phyloP scores from a whole-genome alignment of 2,113 vertebrate species.

The Dipodomys spectabilis region DNA sequence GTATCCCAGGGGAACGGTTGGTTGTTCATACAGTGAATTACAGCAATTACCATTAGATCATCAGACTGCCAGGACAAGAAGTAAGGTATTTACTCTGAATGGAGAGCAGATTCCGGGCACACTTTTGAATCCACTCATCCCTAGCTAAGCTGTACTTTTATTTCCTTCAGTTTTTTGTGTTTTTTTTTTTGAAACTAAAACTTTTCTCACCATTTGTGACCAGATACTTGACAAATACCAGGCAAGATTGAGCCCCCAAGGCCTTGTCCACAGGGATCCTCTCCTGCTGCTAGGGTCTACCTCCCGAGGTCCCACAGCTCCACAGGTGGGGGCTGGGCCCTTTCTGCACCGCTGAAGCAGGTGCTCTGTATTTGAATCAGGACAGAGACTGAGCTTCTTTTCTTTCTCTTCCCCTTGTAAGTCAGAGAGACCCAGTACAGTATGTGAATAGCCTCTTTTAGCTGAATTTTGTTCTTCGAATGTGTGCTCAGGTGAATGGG shows the following conservation, averaged over 20 bases:
- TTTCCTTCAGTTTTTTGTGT: background rate
- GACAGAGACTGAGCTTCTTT: no score
- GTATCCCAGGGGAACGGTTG: background rate
- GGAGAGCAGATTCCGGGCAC: background rate
- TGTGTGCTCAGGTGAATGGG: background rate
- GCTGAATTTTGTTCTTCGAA: slow-evolving; percentile 15
- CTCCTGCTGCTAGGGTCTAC: no score
- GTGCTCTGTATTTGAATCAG: no score
- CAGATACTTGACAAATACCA: no score
- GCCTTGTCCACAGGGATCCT: no score
- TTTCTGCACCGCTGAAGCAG: no score
- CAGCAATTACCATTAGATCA: slow-evolving; percentile 7
- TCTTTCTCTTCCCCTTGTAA: background rate
- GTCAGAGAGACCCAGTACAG: background rate
- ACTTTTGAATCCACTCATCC: background rate
- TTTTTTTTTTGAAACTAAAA: background rate
- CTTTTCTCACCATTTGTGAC: no score
- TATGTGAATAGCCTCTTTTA: slow-evolving; percentile 21
- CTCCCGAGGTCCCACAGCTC: no score
- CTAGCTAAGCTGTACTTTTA: background rate
- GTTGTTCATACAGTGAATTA: background rate
- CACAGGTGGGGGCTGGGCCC: no score
- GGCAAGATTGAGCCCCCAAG: no score
- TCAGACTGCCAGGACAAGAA: background rate
- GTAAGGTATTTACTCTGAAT: background rate